Base-by-base conservation (phyloP, 2,888 invertebrate genomes). In the Oxyscelio sp. region DNA sequence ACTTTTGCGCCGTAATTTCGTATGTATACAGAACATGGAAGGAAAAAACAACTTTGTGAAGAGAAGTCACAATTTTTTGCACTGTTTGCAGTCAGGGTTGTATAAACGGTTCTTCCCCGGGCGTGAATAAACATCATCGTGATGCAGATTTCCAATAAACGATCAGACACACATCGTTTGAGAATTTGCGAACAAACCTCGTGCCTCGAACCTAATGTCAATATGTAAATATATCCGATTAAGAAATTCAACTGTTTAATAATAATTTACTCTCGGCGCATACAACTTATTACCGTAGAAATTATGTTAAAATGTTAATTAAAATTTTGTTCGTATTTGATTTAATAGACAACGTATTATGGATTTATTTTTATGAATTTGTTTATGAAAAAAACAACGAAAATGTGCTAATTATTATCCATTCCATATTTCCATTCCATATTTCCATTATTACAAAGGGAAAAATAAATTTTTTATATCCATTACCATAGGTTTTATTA, bases 1-100 rank as follows among this genome's bases (percentile, higher is more conserved):
- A 74, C 43, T 74, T 52, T 58, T 13, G 45, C 21, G 24, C n/a
- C 11, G 65, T 71, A 63, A 83, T 83, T 83, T 63, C 22, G 58
- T 63, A 79, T 78, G 66, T 45, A 54, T 68, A 15, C 34, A 31
- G 59, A 78, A 38, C 43, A 27, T 21, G 15, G 24, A 15, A 73
- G 43, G 50, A 66, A 78, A 79, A 83, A 71, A 83, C 65, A 68
- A 61, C 65, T 78, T 74, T 61, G 68, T n/a, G 68, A 74, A 4
- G 54, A 65, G 61, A 70, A 75, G 75, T 70, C 58, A 40, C 40
- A 70, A 56, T 65, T 82, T 82, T 75, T 63, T 75, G 56, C 56
- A 40, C 34, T 27, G 58, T 82, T 82, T 71, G 65, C 75, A 63
- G 68, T 54, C 56, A 70, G 56, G 40, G 38, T 82, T 82, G 75